A percentile compares a stretch with the other conserved stretches of the same genome.
These are phyloP conservation scores for Hylomyscus alleni DNA, from an alignment of 2,797 vertebrate species.

Conservation along the genomic window DNA sequence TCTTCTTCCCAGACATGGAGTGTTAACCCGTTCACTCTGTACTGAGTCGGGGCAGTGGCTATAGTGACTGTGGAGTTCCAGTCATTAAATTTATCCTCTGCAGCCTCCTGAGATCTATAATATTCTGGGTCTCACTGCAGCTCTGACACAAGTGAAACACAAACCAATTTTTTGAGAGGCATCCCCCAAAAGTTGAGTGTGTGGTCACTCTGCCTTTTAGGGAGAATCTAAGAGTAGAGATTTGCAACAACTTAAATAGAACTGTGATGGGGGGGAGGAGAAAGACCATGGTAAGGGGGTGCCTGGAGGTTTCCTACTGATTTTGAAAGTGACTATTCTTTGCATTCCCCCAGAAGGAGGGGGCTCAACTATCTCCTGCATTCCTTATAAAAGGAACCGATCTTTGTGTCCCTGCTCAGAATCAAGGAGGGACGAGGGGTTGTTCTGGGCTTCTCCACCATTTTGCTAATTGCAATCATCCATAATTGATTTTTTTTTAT, in stretches of 20 bases:
- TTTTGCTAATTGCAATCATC: background rate
- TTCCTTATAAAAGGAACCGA: background rate
- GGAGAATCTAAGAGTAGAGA: background rate
- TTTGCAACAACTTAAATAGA: background rate
- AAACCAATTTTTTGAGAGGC: background rate
- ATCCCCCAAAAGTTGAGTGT: background rate
- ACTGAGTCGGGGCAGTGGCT: background rate
- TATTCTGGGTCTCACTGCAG: background rate
- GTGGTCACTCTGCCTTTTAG: background rate
- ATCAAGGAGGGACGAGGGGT: background rate
- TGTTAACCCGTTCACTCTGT: background rate
- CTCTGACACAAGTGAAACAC: background rate
- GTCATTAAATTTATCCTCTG: background rate
- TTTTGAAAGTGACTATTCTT: background rate
- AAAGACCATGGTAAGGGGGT: background rate
- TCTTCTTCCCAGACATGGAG: too few species aligned
- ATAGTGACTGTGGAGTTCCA: background rate
- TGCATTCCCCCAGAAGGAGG: rapidly evolving
- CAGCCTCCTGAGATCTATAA: background rate
- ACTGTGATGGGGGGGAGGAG: too few species aligned
- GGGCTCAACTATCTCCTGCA: background rate
- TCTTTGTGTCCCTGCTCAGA: background rate
- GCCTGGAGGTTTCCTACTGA: background rate
- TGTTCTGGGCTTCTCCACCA: background rate
- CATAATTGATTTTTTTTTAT: background rate